Evolutionary conservation across 2,888 invertebrate genomes (phyloP), one percentile per base, ranked within the genome.

Genomic region (Yponomeuta evonymella): DNA sequence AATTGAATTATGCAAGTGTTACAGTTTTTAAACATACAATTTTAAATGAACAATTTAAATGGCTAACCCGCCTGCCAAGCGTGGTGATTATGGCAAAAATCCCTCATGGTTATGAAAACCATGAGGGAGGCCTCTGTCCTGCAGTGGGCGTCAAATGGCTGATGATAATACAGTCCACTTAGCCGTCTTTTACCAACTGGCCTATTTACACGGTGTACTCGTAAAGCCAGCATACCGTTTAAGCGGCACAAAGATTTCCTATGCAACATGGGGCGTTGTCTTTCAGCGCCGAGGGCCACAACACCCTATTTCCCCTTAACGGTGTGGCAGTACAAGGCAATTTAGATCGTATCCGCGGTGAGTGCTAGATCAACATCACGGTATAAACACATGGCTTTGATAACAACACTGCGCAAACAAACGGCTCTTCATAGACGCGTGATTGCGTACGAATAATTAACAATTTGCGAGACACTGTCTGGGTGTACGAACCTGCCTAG

Each of bases 361-460:
- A 72, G 74, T 73, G 73, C 72, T 74, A 75, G 75, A 76, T 76
- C 76, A 76, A 74, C 75, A 75, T 75, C 75, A 72, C 74, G 51
- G 67, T 67, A 36, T 62, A 70, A 70, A 63, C 29, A 63, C 72
- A 71, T 71, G 73, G 74, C 75, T 76, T 77, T 77, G 72, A 67
- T 75, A 76, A 76, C 76, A 76, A 76, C 77, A 71, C 71, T 72
- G 73, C 74, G 74, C 74, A 78, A 75, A 76, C 77, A 76, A 74
- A 74, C 75, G 74, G 75, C 73, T 70, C 72, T 67, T 72, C 73
- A 74, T 74, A 75, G 75, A 75, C 73, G 73, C 74, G 73, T 76
- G 77, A 78, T 77, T 78, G 76, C 77, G 75, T 73, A 73, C 74
- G 75, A 77, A 78, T 78, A 76, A 78, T 77, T 77, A 74, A 78